Percentiles rank a stretch among this genome's conserved stretches.
Evolutionary conservation across 1,140 invertebrate genomes (phyloP).

Genomic region (Proctacanthus coquilletti): DNA sequence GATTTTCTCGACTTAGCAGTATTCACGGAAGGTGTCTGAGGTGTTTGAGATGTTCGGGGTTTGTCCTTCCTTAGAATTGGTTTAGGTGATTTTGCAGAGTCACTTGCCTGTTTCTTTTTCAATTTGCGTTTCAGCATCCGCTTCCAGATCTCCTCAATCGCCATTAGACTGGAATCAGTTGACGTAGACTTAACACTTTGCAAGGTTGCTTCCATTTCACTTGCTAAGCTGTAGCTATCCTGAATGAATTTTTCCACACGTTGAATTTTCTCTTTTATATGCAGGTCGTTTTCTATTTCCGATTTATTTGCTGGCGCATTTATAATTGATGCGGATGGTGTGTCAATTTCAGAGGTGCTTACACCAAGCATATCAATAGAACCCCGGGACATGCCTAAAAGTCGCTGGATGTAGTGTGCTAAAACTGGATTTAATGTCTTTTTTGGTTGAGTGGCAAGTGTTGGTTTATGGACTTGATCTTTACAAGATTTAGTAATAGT

Average conservation of each 20-base stretch:
- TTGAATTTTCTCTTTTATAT: conserved; percentile 10
- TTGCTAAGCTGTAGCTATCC: conserved; percentile 22
- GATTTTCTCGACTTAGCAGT: not conserved
- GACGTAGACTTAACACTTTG: not conserved
- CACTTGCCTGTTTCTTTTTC: conserved; percentile 6
- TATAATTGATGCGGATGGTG: conserved; percentile 17
- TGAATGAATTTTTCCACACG: conserved; percentile 18
- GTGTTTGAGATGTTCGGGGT: not conserved
- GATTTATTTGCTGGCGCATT: conserved; percentile 14
- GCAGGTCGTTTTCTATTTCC: not conserved
- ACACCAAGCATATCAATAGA: conserved; percentile 13
- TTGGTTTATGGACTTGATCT: not conserved
- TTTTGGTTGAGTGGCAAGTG: not conserved
- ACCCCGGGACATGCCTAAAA: conserved; percentile 17
- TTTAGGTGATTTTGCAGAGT: not conserved
- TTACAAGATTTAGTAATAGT: not conserved
- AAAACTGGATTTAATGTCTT: conserved; percentile 16
- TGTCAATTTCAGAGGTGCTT: conserved; percentile 15
- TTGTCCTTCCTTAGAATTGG: not conserved
- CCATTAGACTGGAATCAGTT: conserved; percentile 6
- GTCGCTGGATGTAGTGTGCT: conserved; percentile 19
- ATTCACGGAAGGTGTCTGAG: too few relatives aligned
- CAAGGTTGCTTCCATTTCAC: conserved; percentile 20
- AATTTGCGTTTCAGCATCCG: conserved; percentile 6
- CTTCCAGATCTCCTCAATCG: conserved; percentile 17